Evolutionary conservation across 2,888 invertebrate genomes (phyloP).

Genomic region (Apoderus coryli): DNA sequence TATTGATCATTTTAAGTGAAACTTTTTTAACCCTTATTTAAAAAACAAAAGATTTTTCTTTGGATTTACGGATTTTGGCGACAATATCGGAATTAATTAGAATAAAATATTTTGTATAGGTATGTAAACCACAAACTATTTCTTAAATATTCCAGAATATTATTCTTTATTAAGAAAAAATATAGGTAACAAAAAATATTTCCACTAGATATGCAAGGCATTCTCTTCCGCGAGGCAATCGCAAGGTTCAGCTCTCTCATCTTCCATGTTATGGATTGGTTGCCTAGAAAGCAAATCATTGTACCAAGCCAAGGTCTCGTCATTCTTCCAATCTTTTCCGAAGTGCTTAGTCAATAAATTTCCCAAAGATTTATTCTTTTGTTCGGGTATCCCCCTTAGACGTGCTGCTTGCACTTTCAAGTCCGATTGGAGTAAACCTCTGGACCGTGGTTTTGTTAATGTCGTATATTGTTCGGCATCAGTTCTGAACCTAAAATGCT

Average conservation of each 20-base stretch:
- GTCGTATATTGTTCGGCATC: no score
- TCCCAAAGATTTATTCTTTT: constrained; percentile 6
- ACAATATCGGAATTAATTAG: no score
- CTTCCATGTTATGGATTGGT: constrained; percentile 9
- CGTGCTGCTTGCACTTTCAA: no score
- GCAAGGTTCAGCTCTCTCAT: constrained; percentile 8
- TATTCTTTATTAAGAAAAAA: neutral
- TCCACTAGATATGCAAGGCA: constrained; percentile 9
- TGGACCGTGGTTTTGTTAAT: no score
- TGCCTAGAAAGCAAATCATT: no score
- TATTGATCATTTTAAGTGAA: neutral
- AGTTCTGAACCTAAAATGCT: no score
- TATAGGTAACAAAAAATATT: constrained; percentile 1
- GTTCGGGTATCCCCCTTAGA: constrained; percentile 7
- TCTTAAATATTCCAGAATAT: no score
- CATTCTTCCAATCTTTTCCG: constrained; percentile 9
- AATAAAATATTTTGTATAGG: no score
- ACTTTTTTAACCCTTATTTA: neutral
- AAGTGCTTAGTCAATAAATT: no score
- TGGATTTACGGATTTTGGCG: constrained; percentile 1
- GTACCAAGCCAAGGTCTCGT: constrained; percentile 11
- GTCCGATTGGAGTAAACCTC: no score
- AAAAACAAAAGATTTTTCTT: neutral
- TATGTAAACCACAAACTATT: neutral
- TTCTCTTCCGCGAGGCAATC: constrained; percentile 10